phyloP scores from a whole-genome alignment of 2,888 invertebrate species.

The Epicampocera succincta region DNA sequence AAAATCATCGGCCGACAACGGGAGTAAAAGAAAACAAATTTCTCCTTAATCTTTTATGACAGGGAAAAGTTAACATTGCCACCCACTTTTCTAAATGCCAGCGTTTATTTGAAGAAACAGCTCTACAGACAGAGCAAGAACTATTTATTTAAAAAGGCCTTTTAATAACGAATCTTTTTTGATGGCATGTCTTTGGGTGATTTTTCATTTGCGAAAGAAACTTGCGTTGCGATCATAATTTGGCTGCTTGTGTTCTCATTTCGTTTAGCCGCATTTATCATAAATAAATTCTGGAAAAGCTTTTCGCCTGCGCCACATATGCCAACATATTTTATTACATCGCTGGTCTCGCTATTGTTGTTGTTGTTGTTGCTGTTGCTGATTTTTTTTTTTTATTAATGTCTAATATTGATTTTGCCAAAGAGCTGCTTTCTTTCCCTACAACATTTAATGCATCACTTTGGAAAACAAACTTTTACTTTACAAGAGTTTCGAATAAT shows the following conservation, averaged over 20 bases:
- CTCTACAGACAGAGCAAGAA: neutral
- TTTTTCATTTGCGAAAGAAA: conserved; percentile 38
- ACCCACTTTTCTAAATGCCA: conserved; percentile 53
- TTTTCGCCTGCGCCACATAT: conserved; percentile 35
- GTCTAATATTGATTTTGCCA: conserved; percentile 51
- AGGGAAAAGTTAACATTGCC: conserved; percentile 64
- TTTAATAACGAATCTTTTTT: conserved; percentile 43
- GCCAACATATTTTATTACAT: conserved; percentile 32
- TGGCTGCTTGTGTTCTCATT: conserved; percentile 51
- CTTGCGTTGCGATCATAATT: conserved; percentile 40
- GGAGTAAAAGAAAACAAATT: conserved; percentile 46
- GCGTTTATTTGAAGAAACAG: conserved; percentile 29
- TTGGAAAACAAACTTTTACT: conserved; percentile 60
- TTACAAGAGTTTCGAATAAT: conserved; percentile 43
- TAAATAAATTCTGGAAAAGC: conserved; percentile 56
- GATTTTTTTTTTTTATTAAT: conserved; percentile 9
- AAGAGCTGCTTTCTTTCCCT: conserved; percentile 47
- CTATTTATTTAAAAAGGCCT: conserved; percentile 9
- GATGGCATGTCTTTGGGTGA: conserved; percentile 62
- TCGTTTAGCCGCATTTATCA: conserved; percentile 55
- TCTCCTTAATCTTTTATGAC: conserved; percentile 67
- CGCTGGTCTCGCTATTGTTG: conserved; percentile 23
- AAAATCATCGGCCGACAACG: neutral
- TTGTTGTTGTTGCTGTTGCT: neutral
- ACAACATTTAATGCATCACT: conserved; percentile 48